Evolutionary conservation across 2,888 invertebrate genomes (phyloP).

Genomic region (Macaria notata): DNA sequence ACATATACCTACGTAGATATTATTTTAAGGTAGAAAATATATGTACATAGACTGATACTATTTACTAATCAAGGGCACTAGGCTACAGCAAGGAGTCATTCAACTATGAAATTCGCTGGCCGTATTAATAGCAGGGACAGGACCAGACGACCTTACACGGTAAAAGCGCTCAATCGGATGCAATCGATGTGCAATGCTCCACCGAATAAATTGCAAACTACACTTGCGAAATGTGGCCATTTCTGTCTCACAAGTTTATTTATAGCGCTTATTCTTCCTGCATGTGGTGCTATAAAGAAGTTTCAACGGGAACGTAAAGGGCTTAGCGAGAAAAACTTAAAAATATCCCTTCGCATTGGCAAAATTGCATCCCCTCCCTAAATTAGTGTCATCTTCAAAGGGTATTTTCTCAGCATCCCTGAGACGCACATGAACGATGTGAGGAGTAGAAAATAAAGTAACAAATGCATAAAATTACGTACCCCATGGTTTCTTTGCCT

Average conservation of each 20-base stretch:
- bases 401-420: constrained; percentile 41
- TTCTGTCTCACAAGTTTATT: background rate
- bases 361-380: constrained; percentile 79
- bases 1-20: no score
- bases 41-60: background rate
- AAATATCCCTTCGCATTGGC: constrained; percentile 77
- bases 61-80: constrained; percentile 25
- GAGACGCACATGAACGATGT: constrained; percentile 10
- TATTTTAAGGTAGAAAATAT: no score
- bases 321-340: constrained; percentile 47
- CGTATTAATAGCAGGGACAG: constrained; percentile 61
- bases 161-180: constrained; percentile 67
- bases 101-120: constrained; percentile 43
- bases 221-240: constrained; percentile 22
- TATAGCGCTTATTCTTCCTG: background rate
- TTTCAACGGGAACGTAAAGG: constrained; percentile 3
- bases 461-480: constrained; percentile 56
- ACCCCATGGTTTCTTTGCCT: constrained; percentile 92
- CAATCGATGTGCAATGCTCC: constrained; percentile 70
- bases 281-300: background rate
- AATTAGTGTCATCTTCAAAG: constrained; percentile 65
- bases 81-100: constrained; percentile 35
- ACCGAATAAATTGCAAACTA: constrained; percentile 22
- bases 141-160: constrained; percentile 63
- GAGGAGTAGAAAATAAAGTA: constrained; percentile 27